Conservation (phyloP, 2,888 invertebrate species). For the Pyrochroa serraticornis region DNA sequence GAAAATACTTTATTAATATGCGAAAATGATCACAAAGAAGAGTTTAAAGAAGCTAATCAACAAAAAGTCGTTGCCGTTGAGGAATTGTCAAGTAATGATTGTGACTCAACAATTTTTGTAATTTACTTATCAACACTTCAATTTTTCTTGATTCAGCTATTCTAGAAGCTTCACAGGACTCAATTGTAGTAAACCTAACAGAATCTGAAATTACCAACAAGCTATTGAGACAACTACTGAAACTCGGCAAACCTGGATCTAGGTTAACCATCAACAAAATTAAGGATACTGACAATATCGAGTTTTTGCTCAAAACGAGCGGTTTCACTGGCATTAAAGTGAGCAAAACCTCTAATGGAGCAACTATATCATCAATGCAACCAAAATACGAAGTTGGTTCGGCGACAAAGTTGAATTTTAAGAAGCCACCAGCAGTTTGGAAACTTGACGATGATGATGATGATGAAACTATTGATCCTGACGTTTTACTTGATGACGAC, state of each 20-base stretch:
- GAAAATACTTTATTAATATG: conserved; percentile 2
- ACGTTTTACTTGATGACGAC: conserved; percentile 86
- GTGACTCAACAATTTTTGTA: not conserved
- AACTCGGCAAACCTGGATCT: conserved; percentile 43
- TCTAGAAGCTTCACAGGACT: not conserved
- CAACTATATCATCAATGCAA: conserved; percentile 61
- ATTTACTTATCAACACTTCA: not conserved
- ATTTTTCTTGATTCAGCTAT: not conserved
- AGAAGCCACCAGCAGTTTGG: conserved; percentile 68
- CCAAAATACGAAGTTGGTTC: conserved; percentile 77
- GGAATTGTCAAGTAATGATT: conserved; percentile 6
- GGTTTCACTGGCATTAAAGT: conserved; percentile 49
- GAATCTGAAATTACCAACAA: conserved; percentile 4
- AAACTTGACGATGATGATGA: conserved; percentile 76
- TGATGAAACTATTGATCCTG: conserved; percentile 84
- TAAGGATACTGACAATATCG: conserved; percentile 34
- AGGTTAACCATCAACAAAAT: conserved; percentile 37
- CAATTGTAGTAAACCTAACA: not conserved
- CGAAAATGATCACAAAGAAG: not conserved
- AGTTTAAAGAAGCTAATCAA: not conserved
- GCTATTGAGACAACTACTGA: conserved; percentile 15
- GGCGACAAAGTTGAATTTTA: conserved; percentile 61
- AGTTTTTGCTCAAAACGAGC: conserved; percentile 49
- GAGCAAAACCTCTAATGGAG: conserved; percentile 24
- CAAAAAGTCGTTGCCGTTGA: not conserved